These are phyloP conservation scores for Aromia moschata DNA, from an alignment of 2,888 invertebrate species.

Conservation along the genomic window DNA sequence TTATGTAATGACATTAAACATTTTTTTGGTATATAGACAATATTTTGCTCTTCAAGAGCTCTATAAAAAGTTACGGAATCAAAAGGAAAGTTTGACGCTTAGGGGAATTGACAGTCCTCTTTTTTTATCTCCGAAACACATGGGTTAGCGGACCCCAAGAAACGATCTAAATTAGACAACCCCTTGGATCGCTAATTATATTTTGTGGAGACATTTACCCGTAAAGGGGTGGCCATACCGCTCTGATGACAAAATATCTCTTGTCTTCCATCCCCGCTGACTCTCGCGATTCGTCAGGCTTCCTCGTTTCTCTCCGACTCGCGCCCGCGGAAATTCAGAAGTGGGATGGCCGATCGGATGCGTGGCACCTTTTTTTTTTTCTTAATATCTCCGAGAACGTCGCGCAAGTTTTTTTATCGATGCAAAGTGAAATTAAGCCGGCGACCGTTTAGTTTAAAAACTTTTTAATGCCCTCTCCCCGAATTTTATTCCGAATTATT, in stretches of 20 bases:
- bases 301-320: background rate
- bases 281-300: conserved; percentile 9
- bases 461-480: conserved; percentile 46
- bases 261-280: conserved; percentile 41
- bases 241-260: conserved; percentile 52
- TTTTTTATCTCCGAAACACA: conserved; percentile 27
- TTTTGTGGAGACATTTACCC: conserved; percentile 53
- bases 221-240: conserved; percentile 46
- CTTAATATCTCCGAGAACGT: too few species aligned
- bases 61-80: too few species aligned
- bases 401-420: conserved; percentile 46
- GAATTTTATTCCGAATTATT: conserved; percentile 49
- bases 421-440: conserved; percentile 52
- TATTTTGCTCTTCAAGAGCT: too few species aligned
- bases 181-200: conserved; percentile 51
- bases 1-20: too few species aligned
- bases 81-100: background rate
- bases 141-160: conserved; percentile 14
- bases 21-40: too few species aligned
- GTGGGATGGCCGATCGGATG: conserved; percentile 26
- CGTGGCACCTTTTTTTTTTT: conserved; percentile 8
- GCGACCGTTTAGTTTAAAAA: conserved; percentile 49
- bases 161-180: conserved; percentile 24
- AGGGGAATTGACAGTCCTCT: conserved; percentile 7
- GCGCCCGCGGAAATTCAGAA: conserved; percentile 14